Base-by-base conservation (phyloP, 2,113 vertebrate genomes). In the Lonchura striata region DNA sequence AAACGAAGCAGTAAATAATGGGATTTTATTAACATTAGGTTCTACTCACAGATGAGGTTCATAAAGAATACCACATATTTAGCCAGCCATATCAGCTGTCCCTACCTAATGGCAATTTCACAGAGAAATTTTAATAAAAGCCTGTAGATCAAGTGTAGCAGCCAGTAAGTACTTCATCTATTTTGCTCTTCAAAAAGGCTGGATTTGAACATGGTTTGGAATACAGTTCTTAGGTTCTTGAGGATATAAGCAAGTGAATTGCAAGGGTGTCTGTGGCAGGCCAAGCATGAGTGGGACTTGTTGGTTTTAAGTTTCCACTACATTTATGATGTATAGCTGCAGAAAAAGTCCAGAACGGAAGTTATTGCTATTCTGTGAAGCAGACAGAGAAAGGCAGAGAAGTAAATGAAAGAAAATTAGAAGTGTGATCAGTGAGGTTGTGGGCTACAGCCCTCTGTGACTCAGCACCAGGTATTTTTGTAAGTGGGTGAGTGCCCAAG, bases 401-500 rank as follows among this genome's bases (percentile, higher is more conserved):
- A 90, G 35, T 28, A 93, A 90, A 33, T 39, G 25, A 88, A 83
- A 94, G 54, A 85, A 97, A 93, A 92, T 50, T 35, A 46, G 7
- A 95, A 96, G 76, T 23, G 50, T 15, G 35, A 49, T 60, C 72
- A 81, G 60, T 17, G 25, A 88, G 68, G 76, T 4, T 86, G 80
- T 64, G 44, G 64, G 59, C 84, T 71, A 83, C 8, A 95, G 76
- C 71, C 90, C 65, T 92, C 53, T 65, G 78, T 78, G 92, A 92
- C 44, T 90, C 76, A 90, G 87, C 72, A 93, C 6, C 76, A 84
- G 85, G 35, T 97, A 97, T 96, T 97, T 96, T 7, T 57, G 82
- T 84, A 93, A 97, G 52, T 96, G 92, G 94, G 96, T 82, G 69
- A 97, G 80, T 2, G 27, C 96, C 95, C 95, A 94, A 93, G 94